Evolutionary conservation across 2,888 invertebrate species (phyloP), one percentile per base, ranked within the genome.

Genomic region (Leptarthrus brevirostris): DNA sequence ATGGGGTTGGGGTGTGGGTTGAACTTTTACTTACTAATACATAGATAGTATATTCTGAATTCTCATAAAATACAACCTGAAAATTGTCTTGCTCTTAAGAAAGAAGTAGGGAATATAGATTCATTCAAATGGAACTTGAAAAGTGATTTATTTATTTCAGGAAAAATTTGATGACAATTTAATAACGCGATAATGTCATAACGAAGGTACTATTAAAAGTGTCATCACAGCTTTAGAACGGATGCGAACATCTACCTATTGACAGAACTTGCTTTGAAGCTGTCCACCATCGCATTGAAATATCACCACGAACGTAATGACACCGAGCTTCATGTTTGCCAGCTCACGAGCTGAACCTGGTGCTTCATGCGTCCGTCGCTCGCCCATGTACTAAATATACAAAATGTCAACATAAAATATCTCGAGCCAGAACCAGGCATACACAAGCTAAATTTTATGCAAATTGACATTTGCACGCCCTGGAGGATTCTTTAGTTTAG

Each of bases 391-490:
- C 54, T 74, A 74, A 74, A 74, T 74, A 69, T 16, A 44, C 56
- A 20, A 56, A 70, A 74, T 34, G 74, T 69, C 74, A 74, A 74
- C 74, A 70, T 69, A 70, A 70, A 74, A 47, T 54, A 74, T 61
- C 24, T 69, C 40, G 47, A 66, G 53, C 36, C 22, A 2, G 49
- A 47, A 18, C 58, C 36, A 61, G 18, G 10, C 40, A 40, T 6
- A n/a, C 24, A 73, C 54, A 22, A 54, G 24, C 56, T 53, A 75
- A 76, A 74, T 76, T 76, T 74, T 75, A 76, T 76, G 76, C 76
- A 76, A 76, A 76, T 76, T 75, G 76, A 76, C 76, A 75, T 74
- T 75, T 75, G 74, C 72, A 76, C 74, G 74, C 72, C 75, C 75
- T 47, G 61, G 76, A 76, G 76, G 75, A 75, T 75, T 76, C 76